phyloP scores from a whole-genome alignment of 2,113 vertebrate species.

The Pyrgilauda ruficollis region DNA sequence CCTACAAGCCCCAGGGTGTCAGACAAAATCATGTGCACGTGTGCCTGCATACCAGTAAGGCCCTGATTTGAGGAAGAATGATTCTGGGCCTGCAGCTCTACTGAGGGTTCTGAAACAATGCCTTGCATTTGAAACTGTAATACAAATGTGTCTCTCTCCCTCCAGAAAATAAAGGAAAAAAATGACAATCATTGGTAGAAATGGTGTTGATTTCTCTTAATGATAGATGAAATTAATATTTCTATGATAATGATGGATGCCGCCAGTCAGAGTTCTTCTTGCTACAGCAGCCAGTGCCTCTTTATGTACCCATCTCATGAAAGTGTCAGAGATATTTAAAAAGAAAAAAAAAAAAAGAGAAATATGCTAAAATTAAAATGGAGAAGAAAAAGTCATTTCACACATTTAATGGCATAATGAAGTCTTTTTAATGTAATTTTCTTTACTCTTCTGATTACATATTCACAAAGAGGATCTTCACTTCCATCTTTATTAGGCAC shows the following conservation, averaged over 20 bases:
- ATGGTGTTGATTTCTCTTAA: constrained; percentile 61
- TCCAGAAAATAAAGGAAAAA: constrained; percentile 7
- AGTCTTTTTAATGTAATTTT: constrained; percentile 68
- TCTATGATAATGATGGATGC: constrained; percentile 48
- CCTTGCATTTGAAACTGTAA: background rate
- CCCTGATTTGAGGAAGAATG: background rate
- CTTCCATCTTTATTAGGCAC: constrained; percentile 57
- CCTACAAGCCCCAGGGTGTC: background rate
- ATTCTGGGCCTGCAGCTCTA: background rate
- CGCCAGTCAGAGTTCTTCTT: constrained; percentile 54
- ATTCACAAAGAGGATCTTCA: constrained; percentile 69
- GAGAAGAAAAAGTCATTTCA: constrained; percentile 67
- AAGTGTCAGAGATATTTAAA: constrained; percentile 50
- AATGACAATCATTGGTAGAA: constrained; percentile 37
- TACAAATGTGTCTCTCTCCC: background rate
- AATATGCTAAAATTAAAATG: constrained; percentile 62
- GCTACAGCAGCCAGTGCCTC: constrained; percentile 44
- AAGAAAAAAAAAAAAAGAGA: constrained; percentile 20
- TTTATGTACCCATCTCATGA: constrained; percentile 34
- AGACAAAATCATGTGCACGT: background rate
- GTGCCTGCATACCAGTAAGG: background rate
- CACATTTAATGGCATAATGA: constrained; percentile 64
- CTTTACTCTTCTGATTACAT: constrained; percentile 70
- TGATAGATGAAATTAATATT: constrained; percentile 63
- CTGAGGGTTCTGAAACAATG: background rate